Evolutionary conservation across 2,113 vertebrate genomes (phyloP), one percentile per base, ranked within the genome.

Genomic region (Monopterus albus): DNA sequence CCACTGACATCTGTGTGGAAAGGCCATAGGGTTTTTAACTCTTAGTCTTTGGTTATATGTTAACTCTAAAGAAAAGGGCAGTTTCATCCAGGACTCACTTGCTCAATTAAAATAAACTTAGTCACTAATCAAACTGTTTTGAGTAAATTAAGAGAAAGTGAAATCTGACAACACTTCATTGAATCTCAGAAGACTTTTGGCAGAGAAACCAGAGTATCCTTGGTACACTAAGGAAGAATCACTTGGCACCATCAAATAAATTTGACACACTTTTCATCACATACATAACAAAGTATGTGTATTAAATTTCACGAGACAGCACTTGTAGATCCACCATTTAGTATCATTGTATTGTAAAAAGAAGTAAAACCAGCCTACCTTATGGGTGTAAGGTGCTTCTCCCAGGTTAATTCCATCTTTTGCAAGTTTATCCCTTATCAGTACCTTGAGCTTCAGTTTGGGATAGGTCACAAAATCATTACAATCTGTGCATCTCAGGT

Each of bases 371-470:
- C 1, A 1, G 46, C 85, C 56, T 90, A 99, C 97, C 96, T 97
- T 95, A 86, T 93, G 91, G 52, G 95, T 95, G 91, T 95, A 97
- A 1, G 97, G 96, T 0, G 93, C 91, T 52, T 95, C 94, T 67
- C 96, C 95, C 50, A 98, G 93, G 90, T 97, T 92, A 84, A 98
- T 94, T 15, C 96, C 95, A 76, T 98, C 97, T 46, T 96, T 96
- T 35, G 95, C 84, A 0, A 98, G 95, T 88, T 98, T 99, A 85
- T 99, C 96, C 86, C 96, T 87, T 36, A 99, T 95, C 93, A 99
- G 94, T 61, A 98, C 96, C 90, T 98, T 99, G 73, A 98, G 92
- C 78, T 96, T 97, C 74, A 98, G 89, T 71, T 94, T 94, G 20
- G 97, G 96, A 79, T 96, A 98, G 10, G 87, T 93, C 58, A 94